Evolutionary conservation across 1,140 invertebrate species (phyloP).

Genomic region (Halesus radiatus): DNA sequence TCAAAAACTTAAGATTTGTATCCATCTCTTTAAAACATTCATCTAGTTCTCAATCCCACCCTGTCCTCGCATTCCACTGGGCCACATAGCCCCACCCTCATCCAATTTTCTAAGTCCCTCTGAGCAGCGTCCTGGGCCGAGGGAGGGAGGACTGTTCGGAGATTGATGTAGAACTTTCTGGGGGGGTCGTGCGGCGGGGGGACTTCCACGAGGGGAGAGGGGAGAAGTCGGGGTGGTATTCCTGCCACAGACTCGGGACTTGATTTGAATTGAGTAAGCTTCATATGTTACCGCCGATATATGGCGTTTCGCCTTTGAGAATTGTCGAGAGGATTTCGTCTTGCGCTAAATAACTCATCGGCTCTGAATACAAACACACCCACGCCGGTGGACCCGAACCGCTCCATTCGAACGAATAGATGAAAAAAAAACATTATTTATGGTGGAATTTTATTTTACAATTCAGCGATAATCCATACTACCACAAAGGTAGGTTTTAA

Average conservation of each 20-base stretch:
- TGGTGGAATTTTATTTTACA: no score
- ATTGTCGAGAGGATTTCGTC: constrained; percentile 39
- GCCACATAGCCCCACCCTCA: constrained; percentile 44
- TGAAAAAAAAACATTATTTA: no score
- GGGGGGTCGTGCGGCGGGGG: constrained; percentile 23
- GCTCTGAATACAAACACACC: constrained; percentile 38
- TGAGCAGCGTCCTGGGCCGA: constrained; percentile 4
- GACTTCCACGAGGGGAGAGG: background rate
- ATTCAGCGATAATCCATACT: no score
- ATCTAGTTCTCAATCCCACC: background rate
- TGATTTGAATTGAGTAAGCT: constrained; percentile 58
- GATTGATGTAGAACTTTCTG: constrained; percentile 55
- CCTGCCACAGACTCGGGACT: constrained; percentile 46
- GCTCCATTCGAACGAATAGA: no score
- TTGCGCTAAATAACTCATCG: constrained; percentile 37
- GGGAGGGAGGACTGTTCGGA: constrained; percentile 48
- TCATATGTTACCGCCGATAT: constrained; percentile 53
- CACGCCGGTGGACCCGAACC: no score
- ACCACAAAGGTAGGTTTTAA: no score
- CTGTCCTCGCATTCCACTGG: constrained; percentile 48
- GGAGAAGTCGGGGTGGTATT: constrained; percentile 35
- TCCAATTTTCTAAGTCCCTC: constrained; percentile 58
- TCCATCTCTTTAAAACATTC: no score
- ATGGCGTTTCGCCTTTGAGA: constrained; percentile 29
- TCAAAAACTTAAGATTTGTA: no score